phyloP scores from a whole-genome alignment of 1,140 invertebrate species.

The Pogonus chalceus region DNA sequence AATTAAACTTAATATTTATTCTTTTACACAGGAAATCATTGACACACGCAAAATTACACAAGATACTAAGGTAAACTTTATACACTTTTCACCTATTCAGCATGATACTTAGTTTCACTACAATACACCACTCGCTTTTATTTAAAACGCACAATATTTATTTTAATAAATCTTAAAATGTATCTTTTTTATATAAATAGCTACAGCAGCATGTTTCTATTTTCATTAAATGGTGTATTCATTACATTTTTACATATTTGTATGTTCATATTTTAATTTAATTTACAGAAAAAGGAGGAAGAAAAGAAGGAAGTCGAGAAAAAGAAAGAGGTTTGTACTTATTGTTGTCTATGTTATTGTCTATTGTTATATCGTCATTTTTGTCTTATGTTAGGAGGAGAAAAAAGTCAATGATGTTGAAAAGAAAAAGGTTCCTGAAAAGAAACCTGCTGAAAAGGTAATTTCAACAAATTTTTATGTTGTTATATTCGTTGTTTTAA shows the following conservation, averaged over 20 bases:
- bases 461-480: conserved; percentile 9
- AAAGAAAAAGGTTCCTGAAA: conserved; percentile 31
- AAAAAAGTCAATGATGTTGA: conserved; percentile 40
- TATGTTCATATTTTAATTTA: background rate
- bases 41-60: conserved; percentile 7
- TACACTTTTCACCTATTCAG: background rate
- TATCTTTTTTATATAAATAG: too few relatives aligned
- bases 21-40: conserved; percentile 9
- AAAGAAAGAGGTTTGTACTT: conserved; percentile 16
- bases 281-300: conserved; percentile 38
- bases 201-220: too few relatives aligned
- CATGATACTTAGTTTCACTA: too few relatives aligned
- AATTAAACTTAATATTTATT: conserved; percentile 1
- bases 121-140: too few relatives aligned
- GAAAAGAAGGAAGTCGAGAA: conserved; percentile 30
- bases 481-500: conserved; percentile 15
- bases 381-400: conserved; percentile 34
- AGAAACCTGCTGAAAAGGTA: conserved; percentile 26
- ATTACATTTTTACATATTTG: background rate
- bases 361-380: conserved; percentile 9
- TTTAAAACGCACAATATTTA: too few relatives aligned
- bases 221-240: too few relatives aligned
- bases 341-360: conserved; percentile 10
- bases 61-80: conserved; percentile 14
- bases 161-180: too few relatives aligned